Evolutionary conservation across 1,140 invertebrate species (phyloP), one percentile per base, ranked within the genome.

Genomic region (Trichonephila clavipes): DNA sequence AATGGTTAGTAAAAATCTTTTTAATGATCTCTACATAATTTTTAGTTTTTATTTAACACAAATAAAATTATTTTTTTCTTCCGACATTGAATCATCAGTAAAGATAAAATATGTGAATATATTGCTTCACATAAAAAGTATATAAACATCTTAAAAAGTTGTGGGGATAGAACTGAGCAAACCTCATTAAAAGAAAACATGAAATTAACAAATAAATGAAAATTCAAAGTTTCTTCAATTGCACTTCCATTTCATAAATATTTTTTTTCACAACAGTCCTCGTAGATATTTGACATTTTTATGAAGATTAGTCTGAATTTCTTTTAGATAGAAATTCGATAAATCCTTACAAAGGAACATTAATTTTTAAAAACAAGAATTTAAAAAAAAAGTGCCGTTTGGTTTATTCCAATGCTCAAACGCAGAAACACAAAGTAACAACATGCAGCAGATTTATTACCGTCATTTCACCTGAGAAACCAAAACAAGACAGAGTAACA

Each of bases 401-500:
- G 24, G 2, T 14, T 10, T 14, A n/a, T 69, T 28, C 8, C 16
- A 24, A 51, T 69, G 3, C 66, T 69, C 24, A 69, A 28, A 69
- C 66, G n/a, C 24, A 77, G 28, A 40, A 40, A 14, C 72, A 18
- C 24, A 5, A 34, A 77, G 24, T 19, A 77, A 77, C 18, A 77
- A 28, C 28, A 19, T 4, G 4, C 16, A 18, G 2, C 72, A 77
- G 72, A 77, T 77, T 77, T 77, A 77, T 77, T 34, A 19, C 72
- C 4, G 28, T 28, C 72, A 77, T 77, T 77, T 40, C 24, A 40
- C 14, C 72, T 40, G 16, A 77, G 14, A 77, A 19, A 77, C 72
- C 72, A 83, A 51, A 83, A 83, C 82, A 83, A 24, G 82, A 59
- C n/a, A 10, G n/a, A 83, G 82, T 16, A 83, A 83, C 19, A 51